Percentiles rank a stretch among this genome's conserved stretches.
phyloP scores from a whole-genome alignment of 2,113 vertebrate species.

The Paratilapia polleni region DNA sequence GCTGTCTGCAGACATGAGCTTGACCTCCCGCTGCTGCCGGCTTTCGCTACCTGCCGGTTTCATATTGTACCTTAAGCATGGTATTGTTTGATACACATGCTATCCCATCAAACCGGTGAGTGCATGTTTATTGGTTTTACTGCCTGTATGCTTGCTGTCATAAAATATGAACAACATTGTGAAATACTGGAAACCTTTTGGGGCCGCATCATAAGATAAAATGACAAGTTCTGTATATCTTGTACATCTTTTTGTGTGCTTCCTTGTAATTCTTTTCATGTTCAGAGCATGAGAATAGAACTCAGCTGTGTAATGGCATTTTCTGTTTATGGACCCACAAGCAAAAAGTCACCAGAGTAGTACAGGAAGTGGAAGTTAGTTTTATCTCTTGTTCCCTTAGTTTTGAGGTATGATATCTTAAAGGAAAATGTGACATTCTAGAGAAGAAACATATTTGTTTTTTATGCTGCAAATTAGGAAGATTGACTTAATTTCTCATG shows the following conservation, averaged over 20 bases:
- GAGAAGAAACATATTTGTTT: not conserved
- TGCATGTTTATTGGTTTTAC: constrained; percentile 39
- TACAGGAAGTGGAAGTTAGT: constrained; percentile 16
- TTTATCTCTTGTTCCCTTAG: not conserved
- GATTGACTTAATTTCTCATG: not conserved
- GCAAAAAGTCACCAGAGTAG: not conserved
- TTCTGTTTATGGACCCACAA: not conserved
- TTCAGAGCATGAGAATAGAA: not conserved
- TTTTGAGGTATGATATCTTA: not conserved
- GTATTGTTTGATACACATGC: not conserved
- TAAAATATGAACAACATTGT: constrained; percentile 20
- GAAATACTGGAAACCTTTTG: not conserved
- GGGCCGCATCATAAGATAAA: not conserved
- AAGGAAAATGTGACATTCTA: not conserved
- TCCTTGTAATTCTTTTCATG: not conserved
- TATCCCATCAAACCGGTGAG: constrained; percentile 10
- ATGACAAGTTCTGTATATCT: not conserved
- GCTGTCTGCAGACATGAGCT: constrained; percentile 17
- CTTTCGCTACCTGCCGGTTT: constrained; percentile 12
- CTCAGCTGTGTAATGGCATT: not conserved
- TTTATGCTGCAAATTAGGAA: not conserved
- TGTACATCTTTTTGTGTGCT: not conserved
- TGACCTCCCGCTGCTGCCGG: constrained; percentile 25
- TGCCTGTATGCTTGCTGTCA: not conserved
- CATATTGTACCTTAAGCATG: constrained; percentile 49